Evolutionary conservation across 1,140 invertebrate species (phyloP).

Genomic region (Hirudo medicinalis): DNA sequence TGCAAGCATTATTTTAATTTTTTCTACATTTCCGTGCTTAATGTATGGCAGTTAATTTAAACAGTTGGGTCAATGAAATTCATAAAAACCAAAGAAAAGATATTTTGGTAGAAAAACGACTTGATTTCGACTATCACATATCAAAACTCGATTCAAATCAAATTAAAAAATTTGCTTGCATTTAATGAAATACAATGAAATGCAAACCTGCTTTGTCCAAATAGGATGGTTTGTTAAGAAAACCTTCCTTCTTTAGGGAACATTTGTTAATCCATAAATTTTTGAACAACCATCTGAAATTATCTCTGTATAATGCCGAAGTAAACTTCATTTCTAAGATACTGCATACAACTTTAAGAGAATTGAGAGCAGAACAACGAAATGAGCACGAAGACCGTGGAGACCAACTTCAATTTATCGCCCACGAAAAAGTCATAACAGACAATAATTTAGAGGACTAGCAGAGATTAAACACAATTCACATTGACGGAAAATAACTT

Average conservation of each 20-base stretch:
- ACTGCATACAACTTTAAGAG: not conserved
- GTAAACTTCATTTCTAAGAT: constrained; percentile 2
- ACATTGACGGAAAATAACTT: too few species aligned
- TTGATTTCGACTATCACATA: not conserved
- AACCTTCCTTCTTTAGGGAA: not conserved
- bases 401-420: not conserved
- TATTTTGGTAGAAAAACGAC: too few species aligned
- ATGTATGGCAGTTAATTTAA: too few species aligned
- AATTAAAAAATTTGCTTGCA: too few species aligned
- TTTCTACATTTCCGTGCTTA: too few species aligned
- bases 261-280: not conserved
- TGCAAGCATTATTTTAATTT: not conserved
- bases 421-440: not conserved
- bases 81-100: too few species aligned
- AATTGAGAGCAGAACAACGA: not conserved
- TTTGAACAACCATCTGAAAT: constrained; percentile 5
- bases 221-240: constrained; percentile 4
- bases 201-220: constrained; percentile 1
- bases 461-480: too few species aligned
- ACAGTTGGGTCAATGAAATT: too few species aligned
- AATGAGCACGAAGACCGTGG: not conserved
- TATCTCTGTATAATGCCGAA: not conserved
- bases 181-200: not conserved
- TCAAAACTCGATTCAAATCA: not conserved
- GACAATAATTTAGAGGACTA: not conserved